Base-by-base conservation (phyloP, 1,140 invertebrate genomes). In the Drosophila cardini region DNA sequence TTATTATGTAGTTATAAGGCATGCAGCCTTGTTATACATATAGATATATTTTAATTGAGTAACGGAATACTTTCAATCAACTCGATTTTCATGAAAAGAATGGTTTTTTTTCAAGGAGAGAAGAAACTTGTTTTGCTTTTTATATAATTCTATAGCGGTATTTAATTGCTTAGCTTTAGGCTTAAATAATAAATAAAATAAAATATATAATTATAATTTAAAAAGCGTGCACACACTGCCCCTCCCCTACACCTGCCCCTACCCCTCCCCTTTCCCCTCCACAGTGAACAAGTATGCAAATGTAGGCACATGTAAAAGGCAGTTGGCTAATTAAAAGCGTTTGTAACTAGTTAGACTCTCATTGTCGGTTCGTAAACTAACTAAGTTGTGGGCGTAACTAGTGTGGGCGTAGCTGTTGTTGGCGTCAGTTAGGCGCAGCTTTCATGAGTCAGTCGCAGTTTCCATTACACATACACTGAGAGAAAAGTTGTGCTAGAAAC, bases 291-390 rank as follows among this genome's bases (percentile, higher is more conserved):
- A 38, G 62, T 79, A 84, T 72, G 80, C 65, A 79, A 83, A 83
- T 79, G 71, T 42, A 79, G 53, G 58, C 26, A 46, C 55, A 63
- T 75, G 78, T 63, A 83, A 84, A 79, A 83, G 80, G 80, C 80
- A 65, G 68, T 83, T 52, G 67, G 71, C 78, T 86, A 85, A 85
- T 85, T 85, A 85, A 82, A 85, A 69, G 74, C 76, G 68, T 76
- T 83, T 62, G 81, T 71, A 69, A 76, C 80, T 76, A 69, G 80
- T 62, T 84, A 48, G 64, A 61, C 64, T 61, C 10, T 4, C 46
- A 53, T 38, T 46, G 38, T 40, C 48, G 13, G 21, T 21, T 53
- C 7, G 6, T 30, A n/a, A 7, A 8, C 61, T 32, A 10, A 50
- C 46, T 36, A 40, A 64, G 48, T 46, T 36, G 71, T 73, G 48